Conservation (phyloP, 2,797 vertebrate species). For the Synanceia verrucosa region DNA sequence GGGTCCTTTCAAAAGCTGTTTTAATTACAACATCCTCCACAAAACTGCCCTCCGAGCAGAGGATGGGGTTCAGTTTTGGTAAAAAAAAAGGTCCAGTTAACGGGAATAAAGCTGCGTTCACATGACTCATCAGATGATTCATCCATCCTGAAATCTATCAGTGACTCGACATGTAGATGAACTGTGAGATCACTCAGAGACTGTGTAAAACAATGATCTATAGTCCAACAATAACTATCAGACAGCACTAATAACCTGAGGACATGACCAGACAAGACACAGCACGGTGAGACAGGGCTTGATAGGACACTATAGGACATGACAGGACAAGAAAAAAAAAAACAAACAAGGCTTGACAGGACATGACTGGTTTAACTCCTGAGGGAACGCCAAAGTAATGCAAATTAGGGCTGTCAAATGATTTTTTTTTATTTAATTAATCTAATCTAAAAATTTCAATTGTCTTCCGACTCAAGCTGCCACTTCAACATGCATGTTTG, state of each 20-base stretch:
- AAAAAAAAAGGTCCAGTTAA: constrained; percentile 32
- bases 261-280: background rate
- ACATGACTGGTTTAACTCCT: background rate
- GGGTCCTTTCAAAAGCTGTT: too few relatives aligned
- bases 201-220: too few relatives aligned
- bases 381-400: background rate
- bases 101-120: constrained; percentile 26
- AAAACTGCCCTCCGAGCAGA: background rate
- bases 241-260: background rate
- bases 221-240: background rate
- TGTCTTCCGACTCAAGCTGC: too few relatives aligned
- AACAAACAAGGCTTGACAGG: background rate
- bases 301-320: background rate
- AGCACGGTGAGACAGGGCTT: background rate
- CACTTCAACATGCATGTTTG: too few relatives aligned
- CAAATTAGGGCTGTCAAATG: too few relatives aligned
- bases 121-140: constrained; percentile 57
- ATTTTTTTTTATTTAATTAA: too few relatives aligned
- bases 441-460: too few relatives aligned
- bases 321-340: background rate
- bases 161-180: constrained; percentile 16
- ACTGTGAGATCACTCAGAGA: constrained; percentile 41
- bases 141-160: constrained; percentile 6
- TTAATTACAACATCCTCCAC: too few relatives aligned
- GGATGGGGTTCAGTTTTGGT: background rate